Evolutionary conservation across 1,140 invertebrate genomes (phyloP).

Genomic region (Zaprionus camerounensis): DNA sequence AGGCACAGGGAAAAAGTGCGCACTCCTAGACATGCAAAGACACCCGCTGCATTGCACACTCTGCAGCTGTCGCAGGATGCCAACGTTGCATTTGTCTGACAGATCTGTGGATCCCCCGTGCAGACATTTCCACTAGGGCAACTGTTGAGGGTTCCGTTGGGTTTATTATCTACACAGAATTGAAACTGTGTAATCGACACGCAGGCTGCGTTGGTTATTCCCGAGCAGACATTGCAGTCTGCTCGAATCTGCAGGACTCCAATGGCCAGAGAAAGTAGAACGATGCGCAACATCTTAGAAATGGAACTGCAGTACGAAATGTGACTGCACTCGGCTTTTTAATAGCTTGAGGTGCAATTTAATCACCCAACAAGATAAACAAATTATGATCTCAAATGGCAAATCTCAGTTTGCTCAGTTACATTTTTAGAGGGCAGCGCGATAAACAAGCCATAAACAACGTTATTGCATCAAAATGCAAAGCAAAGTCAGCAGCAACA

Average conservation of each 20-base stretch:
- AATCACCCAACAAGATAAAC: neutral
- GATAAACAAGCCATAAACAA: neutral
- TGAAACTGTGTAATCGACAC: slow-evolving; percentile 46
- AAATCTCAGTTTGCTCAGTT: neutral
- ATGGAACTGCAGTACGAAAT: slow-evolving; percentile 15
- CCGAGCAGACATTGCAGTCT: slow-evolving; percentile 36
- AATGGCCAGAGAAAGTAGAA: slow-evolving; percentile 35
- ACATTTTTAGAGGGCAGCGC: neutral
- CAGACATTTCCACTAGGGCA: slow-evolving; percentile 8
- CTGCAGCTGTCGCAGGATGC: neutral
- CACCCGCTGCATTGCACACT: neutral
- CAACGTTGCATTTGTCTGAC: neutral
- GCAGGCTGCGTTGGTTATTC: slow-evolving; percentile 19
- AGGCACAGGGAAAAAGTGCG: slow-evolving; percentile 27
- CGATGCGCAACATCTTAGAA: slow-evolving; percentile 35
- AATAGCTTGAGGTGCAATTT: slow-evolving; percentile 4
- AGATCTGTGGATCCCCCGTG: neutral
- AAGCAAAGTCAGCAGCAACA: neutral
- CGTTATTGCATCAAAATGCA: neutral
- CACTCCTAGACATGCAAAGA: slow-evolving; percentile 17
- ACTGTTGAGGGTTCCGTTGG: neutral
- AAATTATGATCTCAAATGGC: neutral
- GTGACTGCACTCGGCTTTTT: slow-evolving; percentile 25
- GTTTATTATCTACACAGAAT: slow-evolving; percentile 22
- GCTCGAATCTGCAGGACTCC: slow-evolving; percentile 39